Conservation (phyloP, 1,140 invertebrate species). For the Euwallacea fornicatus region DNA sequence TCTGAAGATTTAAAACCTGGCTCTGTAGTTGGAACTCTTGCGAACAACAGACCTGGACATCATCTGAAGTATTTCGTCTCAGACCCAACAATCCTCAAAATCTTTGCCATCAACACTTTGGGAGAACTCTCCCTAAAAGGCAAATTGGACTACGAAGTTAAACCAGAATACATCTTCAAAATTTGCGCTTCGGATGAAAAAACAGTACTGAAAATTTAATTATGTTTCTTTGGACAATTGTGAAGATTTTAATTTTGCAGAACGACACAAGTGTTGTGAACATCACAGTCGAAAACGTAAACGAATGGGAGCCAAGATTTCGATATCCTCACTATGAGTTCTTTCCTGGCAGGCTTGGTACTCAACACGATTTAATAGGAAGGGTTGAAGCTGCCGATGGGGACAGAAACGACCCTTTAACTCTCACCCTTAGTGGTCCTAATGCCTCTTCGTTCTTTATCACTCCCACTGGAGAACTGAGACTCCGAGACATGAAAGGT, state of each 20-base stretch:
- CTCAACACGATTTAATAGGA: conserved; percentile 61
- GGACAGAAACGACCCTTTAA: conserved; percentile 72
- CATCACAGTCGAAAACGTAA: conserved; percentile 82
- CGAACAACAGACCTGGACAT: conserved; percentile 64
- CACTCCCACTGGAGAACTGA: conserved; percentile 47
- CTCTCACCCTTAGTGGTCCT: conserved; percentile 69
- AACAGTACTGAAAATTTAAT: conserved; percentile 56
- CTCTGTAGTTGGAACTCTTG: conserved; percentile 65
- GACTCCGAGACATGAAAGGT: conserved; percentile 9
- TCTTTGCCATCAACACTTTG: conserved; percentile 72
- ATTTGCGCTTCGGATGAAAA: conserved; percentile 84
- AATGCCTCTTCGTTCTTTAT: conserved; percentile 58
- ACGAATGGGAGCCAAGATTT: conserved; percentile 92
- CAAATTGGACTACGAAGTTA: conserved; percentile 79
- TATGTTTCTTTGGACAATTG: too few species aligned
- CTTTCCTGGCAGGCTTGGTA: conserved; percentile 58
- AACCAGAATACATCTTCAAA: conserved; percentile 71
- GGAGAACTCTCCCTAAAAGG: conserved; percentile 80
- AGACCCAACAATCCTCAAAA: conserved; percentile 64
- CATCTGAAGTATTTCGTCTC: conserved; percentile 66
- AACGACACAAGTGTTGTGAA: conserved; percentile 74
- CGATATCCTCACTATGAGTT: conserved; percentile 86
- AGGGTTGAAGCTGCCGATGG: conserved; percentile 77
- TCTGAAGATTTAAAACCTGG: conserved; percentile 76
- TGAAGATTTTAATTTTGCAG: conserved; percentile 54